Conservation (phyloP, 2,797 vertebrate species). For the Anabas testudineus region DNA sequence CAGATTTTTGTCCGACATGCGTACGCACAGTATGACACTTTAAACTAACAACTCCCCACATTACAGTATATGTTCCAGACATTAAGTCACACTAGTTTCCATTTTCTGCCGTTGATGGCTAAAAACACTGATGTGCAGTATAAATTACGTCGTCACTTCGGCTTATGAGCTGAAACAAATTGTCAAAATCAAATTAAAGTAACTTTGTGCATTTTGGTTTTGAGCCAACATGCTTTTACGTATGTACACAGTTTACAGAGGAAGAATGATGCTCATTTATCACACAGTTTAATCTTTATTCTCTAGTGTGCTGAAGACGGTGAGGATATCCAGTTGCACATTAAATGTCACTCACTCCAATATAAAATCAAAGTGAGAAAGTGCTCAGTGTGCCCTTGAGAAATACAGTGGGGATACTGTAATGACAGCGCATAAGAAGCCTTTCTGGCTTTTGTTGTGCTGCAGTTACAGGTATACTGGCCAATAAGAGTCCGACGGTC, state of each 20-base stretch:
- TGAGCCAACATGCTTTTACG: conserved; percentile 23
- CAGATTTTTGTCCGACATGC: conserved; percentile 58
- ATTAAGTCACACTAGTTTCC: conserved; percentile 31
- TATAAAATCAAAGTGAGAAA: conserved; percentile 8
- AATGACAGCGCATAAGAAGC: background rate
- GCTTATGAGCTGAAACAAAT: conserved; percentile 43
- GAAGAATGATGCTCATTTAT: conserved; percentile 42
- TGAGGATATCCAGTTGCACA: conserved; percentile 9
- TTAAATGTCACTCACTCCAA: background rate
- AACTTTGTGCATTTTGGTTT: conserved; percentile 52
- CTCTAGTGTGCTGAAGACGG: conserved; percentile 11
- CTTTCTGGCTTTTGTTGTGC: too few relatives aligned
- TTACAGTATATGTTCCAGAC: conserved; percentile 29
- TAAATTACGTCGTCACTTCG: conserved; percentile 9
- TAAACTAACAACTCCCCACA: conserved; percentile 39
- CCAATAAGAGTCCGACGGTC: background rate
- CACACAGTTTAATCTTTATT: background rate
- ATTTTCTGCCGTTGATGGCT: conserved; percentile 38
- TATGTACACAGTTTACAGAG: conserved; percentile 52
- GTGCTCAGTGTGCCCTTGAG: conserved; percentile 15
- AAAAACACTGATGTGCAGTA: conserved; percentile 55
- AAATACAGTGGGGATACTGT: background rate
- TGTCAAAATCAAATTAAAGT: conserved; percentile 18
- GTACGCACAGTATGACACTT: conserved; percentile 43
- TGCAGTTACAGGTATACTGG: conserved; percentile 12